A percentile compares a stretch with the other conserved stretches of the same genome.
These are phyloP conservation scores for Strix uralensis DNA, from an alignment of 2,113 vertebrate species.

Conservation along the genomic window DNA sequence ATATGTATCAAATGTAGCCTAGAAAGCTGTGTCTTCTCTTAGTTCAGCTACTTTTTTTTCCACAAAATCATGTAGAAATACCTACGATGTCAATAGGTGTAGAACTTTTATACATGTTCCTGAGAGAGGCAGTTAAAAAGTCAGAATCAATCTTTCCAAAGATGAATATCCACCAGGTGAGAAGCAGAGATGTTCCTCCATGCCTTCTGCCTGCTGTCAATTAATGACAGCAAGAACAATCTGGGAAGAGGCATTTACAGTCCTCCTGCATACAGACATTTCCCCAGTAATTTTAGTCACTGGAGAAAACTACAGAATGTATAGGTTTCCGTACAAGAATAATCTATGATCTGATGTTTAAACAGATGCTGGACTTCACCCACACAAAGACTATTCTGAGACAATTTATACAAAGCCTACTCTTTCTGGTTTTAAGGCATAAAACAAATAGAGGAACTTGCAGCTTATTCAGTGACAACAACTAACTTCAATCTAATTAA, in stretches of 20 bases:
- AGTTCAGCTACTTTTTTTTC: neutral
- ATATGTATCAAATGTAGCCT: neutral
- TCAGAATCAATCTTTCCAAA: neutral
- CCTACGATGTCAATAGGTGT: accelerated
- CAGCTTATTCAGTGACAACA: neutral
- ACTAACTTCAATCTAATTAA: neutral
- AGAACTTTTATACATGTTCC: neutral
- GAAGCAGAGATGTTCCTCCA: neutral
- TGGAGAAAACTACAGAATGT: neutral
- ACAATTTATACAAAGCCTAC: neutral
- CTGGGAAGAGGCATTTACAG: neutral
- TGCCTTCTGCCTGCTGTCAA: neutral
- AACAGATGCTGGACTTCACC: neutral
- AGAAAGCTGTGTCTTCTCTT: neutral
- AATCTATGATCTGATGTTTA: neutral
- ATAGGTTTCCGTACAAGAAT: neutral
- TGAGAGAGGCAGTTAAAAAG: neutral
- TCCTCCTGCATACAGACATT: neutral
- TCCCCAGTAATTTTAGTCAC: neutral
- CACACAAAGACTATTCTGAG: neutral
- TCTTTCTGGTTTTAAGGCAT: neutral
- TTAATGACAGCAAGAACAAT: neutral
- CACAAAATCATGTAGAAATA: neutral
- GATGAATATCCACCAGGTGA: neutral
- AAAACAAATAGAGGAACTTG: neutral